Percentiles rank a stretch among this genome's conserved stretches.
phyloP scores from a whole-genome alignment of 2,888 invertebrate genomes.

The Watsonalla cultraria region DNA sequence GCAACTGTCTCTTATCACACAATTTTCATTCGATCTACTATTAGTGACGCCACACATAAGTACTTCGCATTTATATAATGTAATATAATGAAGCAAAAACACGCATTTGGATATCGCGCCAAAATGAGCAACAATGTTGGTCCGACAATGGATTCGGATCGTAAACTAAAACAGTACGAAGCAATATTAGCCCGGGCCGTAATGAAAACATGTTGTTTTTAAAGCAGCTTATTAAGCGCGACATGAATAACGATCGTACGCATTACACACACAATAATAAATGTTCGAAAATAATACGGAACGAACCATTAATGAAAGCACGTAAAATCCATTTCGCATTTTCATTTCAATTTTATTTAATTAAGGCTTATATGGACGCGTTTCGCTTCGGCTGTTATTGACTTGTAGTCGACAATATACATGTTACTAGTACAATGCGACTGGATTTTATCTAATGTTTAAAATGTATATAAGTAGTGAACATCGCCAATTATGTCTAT shows the following conservation, averaged over 20 bases:
- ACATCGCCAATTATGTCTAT: too few species aligned
- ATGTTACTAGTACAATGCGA: constrained; percentile 18
- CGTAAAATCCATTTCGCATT: constrained; percentile 76
- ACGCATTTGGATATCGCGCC: background rate
- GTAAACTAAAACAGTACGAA: constrained; percentile 44
- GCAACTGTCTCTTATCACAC: too few species aligned
- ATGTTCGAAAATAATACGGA: constrained; percentile 74
- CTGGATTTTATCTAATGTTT: too few species aligned
- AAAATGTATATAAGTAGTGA: too few species aligned
- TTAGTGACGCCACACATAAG: too few species aligned
- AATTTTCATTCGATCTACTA: too few species aligned
- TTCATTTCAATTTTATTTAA: constrained; percentile 79
- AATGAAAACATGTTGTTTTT: constrained; percentile 76
- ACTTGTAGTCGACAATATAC: constrained; percentile 25
- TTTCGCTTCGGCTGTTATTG: constrained; percentile 42
- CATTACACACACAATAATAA: constrained; percentile 67
- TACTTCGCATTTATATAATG: too few species aligned
- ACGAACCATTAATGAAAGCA: constrained; percentile 74
- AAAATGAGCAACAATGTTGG: constrained; percentile 1
- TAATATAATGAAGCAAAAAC: background rate
- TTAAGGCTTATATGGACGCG: constrained; percentile 64
- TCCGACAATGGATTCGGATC: constrained; percentile 31
- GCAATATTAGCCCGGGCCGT: constrained; percentile 53
- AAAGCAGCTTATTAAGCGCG: constrained; percentile 72
- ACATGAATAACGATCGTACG: constrained; percentile 68